These are phyloP conservation scores for Cantharis rufa DNA, from an alignment of 2,888 invertebrate species.

Conservation along the genomic window DNA sequence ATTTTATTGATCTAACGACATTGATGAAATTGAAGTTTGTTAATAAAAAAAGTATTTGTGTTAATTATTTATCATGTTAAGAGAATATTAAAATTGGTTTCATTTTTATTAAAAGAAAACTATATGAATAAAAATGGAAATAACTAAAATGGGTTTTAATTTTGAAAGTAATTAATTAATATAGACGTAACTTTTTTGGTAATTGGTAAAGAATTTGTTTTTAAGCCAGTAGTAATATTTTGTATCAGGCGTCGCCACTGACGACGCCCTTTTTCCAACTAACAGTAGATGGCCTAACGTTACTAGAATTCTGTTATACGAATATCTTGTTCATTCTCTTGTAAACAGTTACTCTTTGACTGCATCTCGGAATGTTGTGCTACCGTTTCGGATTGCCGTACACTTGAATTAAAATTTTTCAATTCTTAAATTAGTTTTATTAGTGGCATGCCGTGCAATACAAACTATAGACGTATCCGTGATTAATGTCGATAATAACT, in stretches of 20 bases:
- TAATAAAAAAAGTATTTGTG: too few relatives aligned
- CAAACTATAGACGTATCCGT: neutral
- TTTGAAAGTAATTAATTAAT: neutral
- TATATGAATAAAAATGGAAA: neutral
- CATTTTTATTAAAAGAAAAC: neutral
- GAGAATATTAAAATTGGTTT: neutral
- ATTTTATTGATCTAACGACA: too few relatives aligned
- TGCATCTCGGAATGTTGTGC: slow-evolving; percentile 14
- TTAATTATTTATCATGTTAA: too few relatives aligned
- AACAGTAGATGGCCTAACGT: slow-evolving; percentile 8
- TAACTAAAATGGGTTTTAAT: neutral
- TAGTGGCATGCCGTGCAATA: neutral
- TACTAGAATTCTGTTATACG: neutral
- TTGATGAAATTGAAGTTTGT: too few relatives aligned
- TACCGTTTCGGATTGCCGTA: slow-evolving; percentile 10
- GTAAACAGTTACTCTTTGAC: slow-evolving; percentile 17
- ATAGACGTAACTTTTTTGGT: neutral
- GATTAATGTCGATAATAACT: neutral
- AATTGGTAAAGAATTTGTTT: neutral
- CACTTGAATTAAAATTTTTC: slow-evolving; percentile 8
- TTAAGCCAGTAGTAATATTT: neutral
- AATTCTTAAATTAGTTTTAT: neutral
- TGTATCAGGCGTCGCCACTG: slow-evolving; percentile 11
- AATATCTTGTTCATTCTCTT: neutral
- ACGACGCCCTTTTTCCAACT: neutral